Conservation (phyloP, 2,797 vertebrate species). For the Pterois miles region DNA sequence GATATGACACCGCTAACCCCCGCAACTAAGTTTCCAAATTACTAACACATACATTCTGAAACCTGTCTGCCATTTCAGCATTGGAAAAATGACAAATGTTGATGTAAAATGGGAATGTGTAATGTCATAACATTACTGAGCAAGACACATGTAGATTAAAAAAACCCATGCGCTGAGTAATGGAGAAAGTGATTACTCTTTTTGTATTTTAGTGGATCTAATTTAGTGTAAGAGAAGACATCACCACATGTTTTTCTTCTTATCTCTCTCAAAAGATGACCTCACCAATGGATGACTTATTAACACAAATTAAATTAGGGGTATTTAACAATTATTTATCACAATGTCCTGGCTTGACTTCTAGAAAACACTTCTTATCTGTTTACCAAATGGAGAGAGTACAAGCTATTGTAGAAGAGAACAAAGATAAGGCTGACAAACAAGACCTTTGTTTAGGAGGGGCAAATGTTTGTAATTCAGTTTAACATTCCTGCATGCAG, state of each 20-base stretch:
- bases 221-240: not conserved
- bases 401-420: conserved; percentile 34
- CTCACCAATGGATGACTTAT: conserved; percentile 11
- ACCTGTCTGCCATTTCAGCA: conserved; percentile 54
- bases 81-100: conserved; percentile 50
- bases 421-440: conserved; percentile 51
- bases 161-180: not conserved
- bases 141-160: not conserved
- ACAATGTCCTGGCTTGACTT: conserved; percentile 9
- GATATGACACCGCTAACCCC: conserved; percentile 82
- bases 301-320: conserved; percentile 5
- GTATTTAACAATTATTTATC: conserved; percentile 34
- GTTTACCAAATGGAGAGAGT: conserved; percentile 48
- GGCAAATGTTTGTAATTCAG: conserved; percentile 51
- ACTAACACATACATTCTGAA: conserved; percentile 82
- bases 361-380: conserved; percentile 38
- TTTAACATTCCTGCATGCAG: conserved; percentile 42
- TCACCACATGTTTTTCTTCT: not conserved
- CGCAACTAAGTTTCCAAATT: conserved; percentile 81
- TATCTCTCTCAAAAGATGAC: not conserved
- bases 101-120: conserved; percentile 24
- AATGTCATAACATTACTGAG: conserved; percentile 7
- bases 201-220: not conserved
- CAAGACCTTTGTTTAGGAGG: conserved; percentile 36
- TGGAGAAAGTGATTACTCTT: not conserved